Conservation (phyloP, 1,140 invertebrate genomes). For the Oedothorax gibbosus region DNA sequence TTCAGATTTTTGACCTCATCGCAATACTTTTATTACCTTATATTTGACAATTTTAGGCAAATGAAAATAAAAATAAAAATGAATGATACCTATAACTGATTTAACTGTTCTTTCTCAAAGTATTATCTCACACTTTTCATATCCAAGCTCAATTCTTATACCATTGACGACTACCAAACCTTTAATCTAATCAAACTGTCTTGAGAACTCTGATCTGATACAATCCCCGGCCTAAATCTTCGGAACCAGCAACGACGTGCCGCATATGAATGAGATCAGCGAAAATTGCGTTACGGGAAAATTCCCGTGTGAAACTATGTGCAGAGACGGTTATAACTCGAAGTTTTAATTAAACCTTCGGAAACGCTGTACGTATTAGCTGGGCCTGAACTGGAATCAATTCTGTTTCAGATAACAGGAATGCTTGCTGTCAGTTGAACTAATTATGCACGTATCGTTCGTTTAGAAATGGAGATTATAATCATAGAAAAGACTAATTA, state of each 20-base stretch:
- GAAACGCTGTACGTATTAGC: slow-evolving; percentile 24
- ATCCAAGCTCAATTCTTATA: no score
- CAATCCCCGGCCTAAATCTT: neutral
- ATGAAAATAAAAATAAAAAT: no score
- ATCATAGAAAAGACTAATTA: slow-evolving; percentile 32
- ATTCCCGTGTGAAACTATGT: neutral
- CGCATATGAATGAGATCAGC: neutral
- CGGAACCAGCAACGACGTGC: slow-evolving; percentile 9
- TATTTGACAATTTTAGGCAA: no score
- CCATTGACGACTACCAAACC: slow-evolving; percentile 6
- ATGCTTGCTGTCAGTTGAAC: slow-evolving; percentile 25
- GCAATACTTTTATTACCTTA: no score
- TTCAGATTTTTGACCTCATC: no score
- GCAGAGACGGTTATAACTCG: slow-evolving; percentile 21
- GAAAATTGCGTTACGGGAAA: slow-evolving; percentile 24
- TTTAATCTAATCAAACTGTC: slow-evolving; percentile 20
- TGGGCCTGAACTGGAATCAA: slow-evolving; percentile 20
- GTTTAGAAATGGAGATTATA: slow-evolving; percentile 39
- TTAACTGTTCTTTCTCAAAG: no score
- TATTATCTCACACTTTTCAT: no score
- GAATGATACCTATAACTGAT: no score
- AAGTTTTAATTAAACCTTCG: slow-evolving; percentile 36
- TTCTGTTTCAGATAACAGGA: slow-evolving; percentile 23
- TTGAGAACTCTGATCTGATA: neutral
- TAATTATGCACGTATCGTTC: slow-evolving; percentile 29